Conservation (phyloP, 2,888 invertebrate genomes). For the Portevinia maculata region DNA sequence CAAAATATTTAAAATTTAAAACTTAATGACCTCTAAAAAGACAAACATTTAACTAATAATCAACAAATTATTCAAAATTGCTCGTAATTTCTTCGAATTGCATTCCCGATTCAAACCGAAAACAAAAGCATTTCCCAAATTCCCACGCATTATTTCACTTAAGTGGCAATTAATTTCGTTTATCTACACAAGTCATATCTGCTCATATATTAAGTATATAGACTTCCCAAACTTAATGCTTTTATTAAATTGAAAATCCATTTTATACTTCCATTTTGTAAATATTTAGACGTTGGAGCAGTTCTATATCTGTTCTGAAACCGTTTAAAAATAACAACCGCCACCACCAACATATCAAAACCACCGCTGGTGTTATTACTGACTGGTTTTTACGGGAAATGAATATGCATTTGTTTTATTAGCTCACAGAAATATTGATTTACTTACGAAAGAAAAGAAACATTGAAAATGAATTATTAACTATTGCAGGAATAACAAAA, state of each 20-base stretch:
- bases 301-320: neutral
- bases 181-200: constrained; percentile 44
- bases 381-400: too few relatives aligned
- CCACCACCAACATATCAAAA: neutral
- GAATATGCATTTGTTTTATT: too few relatives aligned
- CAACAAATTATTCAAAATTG: neutral
- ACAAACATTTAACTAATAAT: constrained; percentile 9
- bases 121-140: constrained; percentile 9
- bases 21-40: constrained; percentile 8
- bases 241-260: constrained; percentile 11
- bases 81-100: neutral
- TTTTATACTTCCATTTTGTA: constrained; percentile 30
- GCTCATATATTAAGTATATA: constrained; percentile 32
- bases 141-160: constrained; percentile 59
- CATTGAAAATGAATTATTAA: too few relatives aligned
- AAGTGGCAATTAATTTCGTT: constrained; percentile 59
- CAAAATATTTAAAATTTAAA: neutral
- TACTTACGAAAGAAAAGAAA: too few relatives aligned
- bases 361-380: too few relatives aligned
- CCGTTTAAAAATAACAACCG: constrained; percentile 20
- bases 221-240: constrained; percentile 26
- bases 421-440: too few relatives aligned
- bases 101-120: constrained; percentile 12
- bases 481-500: too few relatives aligned
- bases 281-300: constrained; percentile 48